Evolutionary conservation across 2,113 vertebrate species (phyloP).

Genomic region (Rutilus rutilus): DNA sequence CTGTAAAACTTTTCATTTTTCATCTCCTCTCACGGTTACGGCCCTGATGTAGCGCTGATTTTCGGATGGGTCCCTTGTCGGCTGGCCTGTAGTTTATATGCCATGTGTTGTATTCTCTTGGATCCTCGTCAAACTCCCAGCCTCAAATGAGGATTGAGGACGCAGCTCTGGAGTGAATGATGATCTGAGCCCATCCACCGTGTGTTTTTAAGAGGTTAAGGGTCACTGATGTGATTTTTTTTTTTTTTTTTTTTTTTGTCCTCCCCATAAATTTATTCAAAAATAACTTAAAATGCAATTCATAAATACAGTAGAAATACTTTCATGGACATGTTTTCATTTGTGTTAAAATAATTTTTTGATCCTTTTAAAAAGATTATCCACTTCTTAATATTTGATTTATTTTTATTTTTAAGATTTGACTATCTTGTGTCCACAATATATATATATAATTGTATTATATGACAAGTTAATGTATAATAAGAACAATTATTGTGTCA

Average conservation of each 20-base stretch:
- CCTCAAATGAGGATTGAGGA: slow-evolving; percentile 8
- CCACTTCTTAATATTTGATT: too few species aligned
- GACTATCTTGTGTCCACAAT: too few species aligned
- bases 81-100: slow-evolving; percentile 53
- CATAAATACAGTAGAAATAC: background rate
- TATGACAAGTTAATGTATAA: too few species aligned
- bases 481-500: too few species aligned
- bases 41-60: slow-evolving; percentile 62
- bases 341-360: background rate
- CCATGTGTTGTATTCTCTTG: slow-evolving; percentile 53
- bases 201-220: slow-evolving; percentile 26
- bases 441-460: too few species aligned
- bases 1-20: slow-evolving; percentile 69
- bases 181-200: background rate
- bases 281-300: background rate
- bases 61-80: slow-evolving; percentile 51
- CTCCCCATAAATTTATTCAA: background rate
- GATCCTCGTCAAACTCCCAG: slow-evolving; percentile 52
- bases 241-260: too few species aligned
- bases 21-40: slow-evolving; percentile 67
- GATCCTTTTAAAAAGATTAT: background rate
- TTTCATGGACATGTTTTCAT: background rate
- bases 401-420: too few species aligned
- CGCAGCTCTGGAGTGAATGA: background rate
- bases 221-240: background rate